Conservation (phyloP, 2,888 invertebrate species). For the Oscheius onirici region DNA sequence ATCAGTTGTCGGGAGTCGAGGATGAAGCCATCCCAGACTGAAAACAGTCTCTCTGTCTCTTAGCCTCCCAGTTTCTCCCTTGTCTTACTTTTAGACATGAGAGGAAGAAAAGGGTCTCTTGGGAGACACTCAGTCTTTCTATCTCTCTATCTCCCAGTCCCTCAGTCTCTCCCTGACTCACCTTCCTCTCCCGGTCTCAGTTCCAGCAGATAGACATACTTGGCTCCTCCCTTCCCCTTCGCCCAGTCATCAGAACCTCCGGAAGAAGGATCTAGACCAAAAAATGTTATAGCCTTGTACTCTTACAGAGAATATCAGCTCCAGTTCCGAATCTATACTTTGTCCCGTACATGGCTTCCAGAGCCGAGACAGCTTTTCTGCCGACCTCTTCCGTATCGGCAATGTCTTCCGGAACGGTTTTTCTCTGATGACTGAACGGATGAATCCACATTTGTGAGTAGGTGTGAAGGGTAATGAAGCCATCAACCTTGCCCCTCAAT, state of each 20-base stretch:
- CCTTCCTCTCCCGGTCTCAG: conserved; percentile 70
- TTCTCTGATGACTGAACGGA: conserved; percentile 66
- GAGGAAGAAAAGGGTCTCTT: not conserved
- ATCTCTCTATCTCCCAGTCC: not conserved
- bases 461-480: conserved; percentile 71
- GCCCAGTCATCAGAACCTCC: conserved; percentile 72
- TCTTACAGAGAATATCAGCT: conserved; percentile 69
- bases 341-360: conserved; percentile 69
- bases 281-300: not conserved
- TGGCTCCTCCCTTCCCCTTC: conserved; percentile 66
- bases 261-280: conserved; percentile 65
- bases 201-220: conserved; percentile 71
- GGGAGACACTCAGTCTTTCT: no score
- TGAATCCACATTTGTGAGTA: conserved; percentile 71
- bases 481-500: conserved; percentile 65
- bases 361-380: conserved; percentile 60
- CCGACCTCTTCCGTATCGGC: conserved; percentile 67
- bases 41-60: conserved; percentile 18
- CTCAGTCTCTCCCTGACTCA: conserved; percentile 19
- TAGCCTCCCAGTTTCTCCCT: not conserved
- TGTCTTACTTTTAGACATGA: not conserved
- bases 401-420: conserved; percentile 66
- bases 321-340: conserved; percentile 70
- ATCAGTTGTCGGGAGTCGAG: conserved; percentile 67
- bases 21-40: conserved; percentile 71